Evolutionary conservation across 1,140 invertebrate genomes (phyloP).

Genomic region (Gerris buenoi): DNA sequence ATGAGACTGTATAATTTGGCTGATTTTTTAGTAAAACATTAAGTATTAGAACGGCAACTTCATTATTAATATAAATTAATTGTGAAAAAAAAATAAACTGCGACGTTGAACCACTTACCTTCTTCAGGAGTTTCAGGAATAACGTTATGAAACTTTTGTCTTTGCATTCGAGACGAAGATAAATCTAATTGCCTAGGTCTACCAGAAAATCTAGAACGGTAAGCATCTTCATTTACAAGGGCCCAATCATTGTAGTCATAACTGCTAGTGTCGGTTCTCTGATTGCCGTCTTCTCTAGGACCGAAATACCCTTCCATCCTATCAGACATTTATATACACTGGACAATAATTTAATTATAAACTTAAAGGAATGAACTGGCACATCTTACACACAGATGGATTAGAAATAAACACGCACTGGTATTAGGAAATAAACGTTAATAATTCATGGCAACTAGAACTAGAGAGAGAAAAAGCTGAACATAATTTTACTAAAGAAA

Average conservation of each 20-base stretch:
- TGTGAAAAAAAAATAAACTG: not conserved
- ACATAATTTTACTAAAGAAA: too few relatives aligned
- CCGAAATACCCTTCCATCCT: constrained; percentile 20
- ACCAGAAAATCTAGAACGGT: not conserved
- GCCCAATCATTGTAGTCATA: not conserved
- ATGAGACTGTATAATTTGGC: too few relatives aligned
- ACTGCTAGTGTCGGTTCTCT: not conserved
- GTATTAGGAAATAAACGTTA: too few relatives aligned
- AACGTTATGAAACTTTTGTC: not conserved
- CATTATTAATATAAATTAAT: not conserved
- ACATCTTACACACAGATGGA: too few relatives aligned
- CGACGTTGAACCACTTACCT: not conserved
- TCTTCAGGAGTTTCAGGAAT: not conserved
- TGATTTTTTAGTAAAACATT: not conserved
- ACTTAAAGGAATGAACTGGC: too few relatives aligned
- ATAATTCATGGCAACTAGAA: too few relatives aligned
- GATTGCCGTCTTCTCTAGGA: not conserved
- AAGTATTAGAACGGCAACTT: not conserved
- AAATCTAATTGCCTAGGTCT: constrained; percentile 12
- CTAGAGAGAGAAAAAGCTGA: too few relatives aligned
- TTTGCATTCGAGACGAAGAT: not conserved
- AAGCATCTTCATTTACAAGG: constrained; percentile 10
- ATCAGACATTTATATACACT: constrained; percentile 19
- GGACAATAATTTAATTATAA: too few relatives aligned
- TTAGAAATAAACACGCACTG: too few relatives aligned